Evolutionary conservation across 2,888 invertebrate genomes (phyloP), one percentile per base, ranked within the genome.

Genomic region (Xiphydria camelus): DNA sequence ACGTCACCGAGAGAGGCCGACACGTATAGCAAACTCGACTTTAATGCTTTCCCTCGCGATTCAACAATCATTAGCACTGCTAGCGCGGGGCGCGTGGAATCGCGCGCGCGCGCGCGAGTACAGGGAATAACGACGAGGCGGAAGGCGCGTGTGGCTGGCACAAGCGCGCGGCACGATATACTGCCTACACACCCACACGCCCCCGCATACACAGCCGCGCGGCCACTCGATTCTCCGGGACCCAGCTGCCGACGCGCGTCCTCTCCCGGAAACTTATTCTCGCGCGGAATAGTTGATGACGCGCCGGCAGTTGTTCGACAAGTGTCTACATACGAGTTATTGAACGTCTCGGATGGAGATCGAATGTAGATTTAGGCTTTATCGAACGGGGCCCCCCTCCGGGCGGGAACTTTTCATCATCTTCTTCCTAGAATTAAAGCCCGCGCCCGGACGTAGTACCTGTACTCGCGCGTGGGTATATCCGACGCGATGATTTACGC

Each of bases 321-420:
- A 57, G 57, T 57, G 53, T 55, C 55, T 57, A 51, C 57, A 55
- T 42, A 47, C 55, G 51, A 57, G 51, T 55, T 57, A 57, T 57
- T 57, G 57, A 57, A 57, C 53, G 55, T 55, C 55, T 52, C 51
- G 45, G 47, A 55, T 55, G 41, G 44, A 49, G 49, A 51, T 53
- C 38, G 51, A 57, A 57, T 55, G 47, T 47, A 57, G 55, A 57
- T 57, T 57, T 55, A 57, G 51, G 47, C 34, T 37, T 44, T 44
- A 38, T 39, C 43, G 38, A n/a, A 32, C 29, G 29, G 6, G 12
- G n/a, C 14, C 12, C 29, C 29, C 7, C 2, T n/a, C n/a, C n/a
- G n/a, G n/a, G n/a, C n/a, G n/a, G n/a, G n/a, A n/a, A n/a, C n/a
- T n/a, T n/a, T n/a, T n/a, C n/a, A n/a, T n/a, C n/a, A n/a, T n/a